Base-by-base conservation (phyloP, 2,888 invertebrate genomes). In the Oxytorus armatus region DNA sequence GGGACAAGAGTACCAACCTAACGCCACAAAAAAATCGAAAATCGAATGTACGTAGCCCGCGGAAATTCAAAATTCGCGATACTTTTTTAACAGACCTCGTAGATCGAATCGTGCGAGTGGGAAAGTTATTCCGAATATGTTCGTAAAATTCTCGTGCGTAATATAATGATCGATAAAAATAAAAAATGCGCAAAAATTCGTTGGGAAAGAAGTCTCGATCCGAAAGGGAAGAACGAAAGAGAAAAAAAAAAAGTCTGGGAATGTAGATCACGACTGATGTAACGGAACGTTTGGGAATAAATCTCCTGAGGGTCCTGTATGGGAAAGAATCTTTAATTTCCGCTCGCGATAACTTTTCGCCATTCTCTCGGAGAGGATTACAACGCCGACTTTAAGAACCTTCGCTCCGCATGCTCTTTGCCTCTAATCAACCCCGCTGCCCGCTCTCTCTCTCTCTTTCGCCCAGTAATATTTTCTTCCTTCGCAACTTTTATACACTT, bases 321-420 rank as follows among this genome's bases (percentile, higher is more conserved):
- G n/a, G n/a, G 49, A 51, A 51, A 66, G 66, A 57, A 65, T 65
- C 65, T 66, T 72, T 72, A 66, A 77, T 77, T 72, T 72, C 59
- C 74, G 74, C 57, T 69, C 33, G 65, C 55, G 42, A 75, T 69
- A 70, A 73, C 25, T 74, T 57, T 21, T 66, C 72, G 5, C 10
- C 57, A n/a, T 10, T 47, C 47, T 59, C 59, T 59, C 70, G 29
- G 14, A 29, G 44, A 63, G 63, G 42, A 73, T 73, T 47, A 59
- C 29, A 29, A 7, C n/a, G n/a, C 47, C 14, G 63, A 42, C 49
- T 68, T 72, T 65, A 53, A 68, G 39, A 68, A 74, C 39, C 65
- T 10, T 47, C 25, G 68, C 61, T 33, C 44, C 23, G 4, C 2
- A 29, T 49, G 21, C 29, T 59, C 11, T 55, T 42, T 33, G 39